Evolutionary conservation across 2,888 invertebrate genomes (phyloP).

Genomic region (Brachyopa scutellaris): DNA sequence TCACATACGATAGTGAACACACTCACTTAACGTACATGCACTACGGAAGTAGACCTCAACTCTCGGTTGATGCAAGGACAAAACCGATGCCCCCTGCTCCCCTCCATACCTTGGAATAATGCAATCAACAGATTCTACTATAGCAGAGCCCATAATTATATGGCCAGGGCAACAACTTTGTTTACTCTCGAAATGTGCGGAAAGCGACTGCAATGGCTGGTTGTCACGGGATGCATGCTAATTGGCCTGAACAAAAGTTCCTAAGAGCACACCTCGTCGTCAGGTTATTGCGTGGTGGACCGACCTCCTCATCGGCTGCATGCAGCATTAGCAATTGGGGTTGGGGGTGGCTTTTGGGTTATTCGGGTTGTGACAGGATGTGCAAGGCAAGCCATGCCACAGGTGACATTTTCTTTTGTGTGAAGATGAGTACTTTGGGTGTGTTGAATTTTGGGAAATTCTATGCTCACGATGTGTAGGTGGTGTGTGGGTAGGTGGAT

Average conservation of each 20-base stretch:
- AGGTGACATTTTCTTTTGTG: conserved; percentile 54
- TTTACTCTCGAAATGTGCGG: conserved; percentile 68
- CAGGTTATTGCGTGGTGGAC: conserved; percentile 39
- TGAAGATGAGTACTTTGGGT: not conserved
- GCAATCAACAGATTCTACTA: conserved; percentile 58
- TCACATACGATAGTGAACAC: conserved; percentile 14
- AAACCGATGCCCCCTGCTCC: conserved; percentile 59
- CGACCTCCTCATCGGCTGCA: too few relatives aligned
- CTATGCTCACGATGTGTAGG: not conserved
- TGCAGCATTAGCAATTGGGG: too few relatives aligned
- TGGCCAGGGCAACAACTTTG: conserved; percentile 67
- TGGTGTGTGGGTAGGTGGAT: conserved; percentile 27
- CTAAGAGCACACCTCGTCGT: conserved; percentile 67
- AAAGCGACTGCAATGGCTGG: conserved; percentile 67
- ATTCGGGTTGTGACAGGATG: not conserved
- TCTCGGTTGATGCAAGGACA: conserved; percentile 1
- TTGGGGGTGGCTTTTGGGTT: too few relatives aligned
- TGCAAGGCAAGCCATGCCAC: conserved; percentile 45
- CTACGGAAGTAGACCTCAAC: not conserved
- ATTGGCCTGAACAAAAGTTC: conserved; percentile 72
- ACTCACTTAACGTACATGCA: conserved; percentile 17
- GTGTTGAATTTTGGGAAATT: conserved; percentile 22
- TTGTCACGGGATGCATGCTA: conserved; percentile 74
- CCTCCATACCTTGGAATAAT: conserved; percentile 60
- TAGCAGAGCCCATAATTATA: conserved; percentile 55